Percentiles rank a stretch among this genome's conserved stretches.
phyloP scores from a whole-genome alignment of 2,113 vertebrate genomes.

The Tetrax tetrax region DNA sequence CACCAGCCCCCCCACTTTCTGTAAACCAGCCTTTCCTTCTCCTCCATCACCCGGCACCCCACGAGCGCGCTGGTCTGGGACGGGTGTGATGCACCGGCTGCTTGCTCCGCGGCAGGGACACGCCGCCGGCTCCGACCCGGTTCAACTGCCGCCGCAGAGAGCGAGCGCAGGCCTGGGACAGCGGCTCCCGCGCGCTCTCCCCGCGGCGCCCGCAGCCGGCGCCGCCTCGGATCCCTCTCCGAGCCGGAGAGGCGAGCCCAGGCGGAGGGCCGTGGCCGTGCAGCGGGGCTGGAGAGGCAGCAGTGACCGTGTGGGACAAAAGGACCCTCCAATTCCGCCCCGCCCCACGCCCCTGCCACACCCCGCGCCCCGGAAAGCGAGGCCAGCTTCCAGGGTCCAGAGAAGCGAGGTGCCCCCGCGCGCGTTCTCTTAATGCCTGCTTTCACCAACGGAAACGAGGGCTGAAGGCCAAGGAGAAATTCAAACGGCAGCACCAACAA shows the following conservation, averaged over 20 bases:
- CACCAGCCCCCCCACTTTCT: background rate
- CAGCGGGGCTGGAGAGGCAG: background rate
- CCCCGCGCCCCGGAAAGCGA: background rate
- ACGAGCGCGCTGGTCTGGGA: background rate
- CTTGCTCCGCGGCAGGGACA: background rate
- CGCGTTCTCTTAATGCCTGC: background rate
- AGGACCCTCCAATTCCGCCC: background rate
- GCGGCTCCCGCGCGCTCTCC: rapidly evolving
- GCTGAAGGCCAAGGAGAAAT: background rate
- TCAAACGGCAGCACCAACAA: constrained; percentile 12
- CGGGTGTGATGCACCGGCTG: background rate
- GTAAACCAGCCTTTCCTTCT: background rate
- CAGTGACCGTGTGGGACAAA: rapidly evolving
- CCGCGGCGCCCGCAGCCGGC: rapidly evolving
- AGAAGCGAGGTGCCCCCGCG: background rate
- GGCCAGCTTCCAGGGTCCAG: background rate
- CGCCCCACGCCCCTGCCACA: background rate
- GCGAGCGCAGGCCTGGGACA: rapidly evolving
- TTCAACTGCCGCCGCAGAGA: background rate
- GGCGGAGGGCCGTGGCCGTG: background rate
- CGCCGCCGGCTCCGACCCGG: background rate
- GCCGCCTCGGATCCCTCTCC: rapidly evolving
- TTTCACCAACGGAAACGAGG: background rate
- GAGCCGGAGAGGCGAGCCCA: background rate
- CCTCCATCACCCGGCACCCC: background rate